phyloP scores from a whole-genome alignment of 2,113 vertebrate species.

The Lampris incognitus region DNA sequence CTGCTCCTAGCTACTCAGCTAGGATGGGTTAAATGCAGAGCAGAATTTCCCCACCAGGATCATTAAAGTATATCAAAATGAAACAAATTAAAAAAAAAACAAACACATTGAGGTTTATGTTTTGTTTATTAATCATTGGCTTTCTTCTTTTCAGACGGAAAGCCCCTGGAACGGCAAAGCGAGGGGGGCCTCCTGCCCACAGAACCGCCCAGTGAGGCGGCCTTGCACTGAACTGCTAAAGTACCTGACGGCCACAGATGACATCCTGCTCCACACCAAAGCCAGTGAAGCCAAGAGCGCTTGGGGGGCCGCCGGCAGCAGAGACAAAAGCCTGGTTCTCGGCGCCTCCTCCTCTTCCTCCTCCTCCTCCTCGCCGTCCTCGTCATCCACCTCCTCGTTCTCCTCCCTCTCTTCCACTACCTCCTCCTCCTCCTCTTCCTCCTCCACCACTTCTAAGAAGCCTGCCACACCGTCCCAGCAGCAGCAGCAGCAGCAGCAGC shows the following conservation, averaged over 20 bases:
- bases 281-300: slow-evolving; percentile 89
- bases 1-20: too few species aligned
- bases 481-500: slow-evolving; percentile 87
- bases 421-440: slow-evolving; percentile 82
- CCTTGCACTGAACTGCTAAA: slow-evolving; percentile 99
- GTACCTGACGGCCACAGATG: slow-evolving; percentile 97
- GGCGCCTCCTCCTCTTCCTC: slow-evolving; percentile 64
- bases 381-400: slow-evolving; percentile 82
- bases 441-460: slow-evolving; percentile 84
- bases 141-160: slow-evolving; percentile 87
- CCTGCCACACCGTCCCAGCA: slow-evolving; percentile 76
- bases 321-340: slow-evolving; percentile 87
- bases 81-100: too few species aligned
- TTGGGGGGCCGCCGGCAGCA: slow-evolving; percentile 82
- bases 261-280: slow-evolving; percentile 93
- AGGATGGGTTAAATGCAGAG: too few species aligned
- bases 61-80: too few species aligned
- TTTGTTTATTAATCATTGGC: slow-evolving; percentile 50
- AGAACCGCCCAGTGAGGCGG: slow-evolving; percentile 92
- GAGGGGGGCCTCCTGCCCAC: slow-evolving; percentile 91
- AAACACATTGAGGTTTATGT: slow-evolving; percentile 28
- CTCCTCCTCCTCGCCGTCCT: slow-evolving; percentile 80
- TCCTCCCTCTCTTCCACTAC: slow-evolving; percentile 81
- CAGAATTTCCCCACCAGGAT: too few species aligned
- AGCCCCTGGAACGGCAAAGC: slow-evolving; percentile 96